These are phyloP conservation scores for Phodopus roborovskii DNA, from an alignment of 2,113 vertebrate species.

Conservation along the genomic window DNA sequence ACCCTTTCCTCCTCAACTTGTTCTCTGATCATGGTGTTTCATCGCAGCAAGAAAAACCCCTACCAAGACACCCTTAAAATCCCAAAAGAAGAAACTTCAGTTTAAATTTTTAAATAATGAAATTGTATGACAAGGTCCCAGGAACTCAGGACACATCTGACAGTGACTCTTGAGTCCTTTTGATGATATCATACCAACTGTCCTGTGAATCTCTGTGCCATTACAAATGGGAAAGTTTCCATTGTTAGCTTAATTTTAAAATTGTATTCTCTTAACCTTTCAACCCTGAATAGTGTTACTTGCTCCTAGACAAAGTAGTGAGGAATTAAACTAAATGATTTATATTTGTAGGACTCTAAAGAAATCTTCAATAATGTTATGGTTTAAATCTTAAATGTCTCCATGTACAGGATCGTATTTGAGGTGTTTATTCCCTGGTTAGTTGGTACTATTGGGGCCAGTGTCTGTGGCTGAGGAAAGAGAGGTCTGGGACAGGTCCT, in stretches of 20 bases:
- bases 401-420: not conserved
- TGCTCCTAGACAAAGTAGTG: not conserved
- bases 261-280: not conserved
- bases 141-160: not conserved
- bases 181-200: not conserved
- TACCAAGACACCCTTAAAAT: not conserved
- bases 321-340: constrained; percentile 30
- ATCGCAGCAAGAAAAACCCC: not conserved
- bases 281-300: not conserved
- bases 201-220: not conserved
- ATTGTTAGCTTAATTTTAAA: constrained; percentile 1
- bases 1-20: not conserved
- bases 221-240: not conserved
- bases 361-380: not conserved
- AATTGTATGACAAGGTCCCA: not conserved
- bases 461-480: not conserved
- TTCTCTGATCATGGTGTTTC: not conserved
- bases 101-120: not conserved
- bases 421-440: not conserved
- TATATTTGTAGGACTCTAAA: constrained; percentile 24
- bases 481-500: not conserved
- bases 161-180: not conserved
- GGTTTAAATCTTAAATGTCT: not conserved
- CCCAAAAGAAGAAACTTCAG: constrained; percentile 18
- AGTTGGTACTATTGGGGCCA: not conserved